Evolutionary conservation across 92 coral and sea anemone genomes (phyloP), one percentile per base, ranked within the genome.

Genomic region (Hydrozoanthus gracilis): DNA sequence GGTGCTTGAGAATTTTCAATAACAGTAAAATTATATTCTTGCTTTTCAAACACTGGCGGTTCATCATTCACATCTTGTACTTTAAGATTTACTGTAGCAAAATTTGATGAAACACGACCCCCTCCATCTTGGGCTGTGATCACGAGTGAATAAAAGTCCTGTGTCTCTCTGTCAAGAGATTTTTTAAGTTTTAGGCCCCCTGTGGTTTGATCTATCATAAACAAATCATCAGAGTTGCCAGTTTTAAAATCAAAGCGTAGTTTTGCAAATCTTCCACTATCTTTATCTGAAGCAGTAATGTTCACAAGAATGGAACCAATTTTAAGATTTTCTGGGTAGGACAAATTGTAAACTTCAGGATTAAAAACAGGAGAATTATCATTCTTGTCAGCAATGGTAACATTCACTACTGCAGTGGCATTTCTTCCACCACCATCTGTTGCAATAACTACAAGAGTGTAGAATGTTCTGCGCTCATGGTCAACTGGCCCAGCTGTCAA

Each of bases 51-150:
- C 45, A 90, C 87, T 20, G 99, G 99, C 5, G 99, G 97, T 6
- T 95, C 98, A 62, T 97, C 99, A 69, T 97, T 97, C 0, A 97
- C 95, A 88, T 97, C 99, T 66, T 88, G 85, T 14, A 97, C 98
- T 20, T 88, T 90, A 45, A 97, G 86, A 64, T 75, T 62, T 13
- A 97, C 93, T 8, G 90, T 51, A 15, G 98, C 99, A 82, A 73
- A 56, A 56, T 90, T 93, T 16, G 86, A 47, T 5, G 99, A 93
- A 16, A 82, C 84, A 12, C 60, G 82, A 9, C 98, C 95, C 60
- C 97, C 98, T 39, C 95, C 95, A 88, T 97, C 99, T 6, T 73
- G 87, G 75, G 91, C 97, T 77, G 87, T 62, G 27, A 95, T 87
- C 48, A 68, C 82, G 10, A 97, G 88, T 13, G 88, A 74, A 73